phyloP scores from a whole-genome alignment of 92 coral and sea anemone genomes.

The Paramuricea clavata region DNA sequence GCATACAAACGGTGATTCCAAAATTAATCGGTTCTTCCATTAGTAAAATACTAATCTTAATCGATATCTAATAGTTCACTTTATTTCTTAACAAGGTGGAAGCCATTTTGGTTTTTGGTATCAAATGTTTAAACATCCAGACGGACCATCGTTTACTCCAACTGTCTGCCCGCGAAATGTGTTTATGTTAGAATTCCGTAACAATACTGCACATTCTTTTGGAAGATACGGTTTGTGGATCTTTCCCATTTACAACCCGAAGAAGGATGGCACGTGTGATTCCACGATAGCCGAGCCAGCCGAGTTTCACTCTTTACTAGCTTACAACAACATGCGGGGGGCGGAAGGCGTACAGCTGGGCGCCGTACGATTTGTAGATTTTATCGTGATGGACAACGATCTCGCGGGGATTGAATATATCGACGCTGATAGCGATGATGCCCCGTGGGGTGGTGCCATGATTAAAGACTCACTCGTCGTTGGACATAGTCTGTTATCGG shows the following conservation, averaged over 20 bases:
- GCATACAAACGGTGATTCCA: no score
- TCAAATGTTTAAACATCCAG: slow-evolving; percentile 87
- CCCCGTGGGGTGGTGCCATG: slow-evolving; percentile 87
- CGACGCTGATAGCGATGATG: slow-evolving; percentile 47
- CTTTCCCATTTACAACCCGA: slow-evolving; percentile 83
- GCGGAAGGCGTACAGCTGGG: slow-evolving; percentile 82
- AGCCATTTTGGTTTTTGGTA: slow-evolving; percentile 95
- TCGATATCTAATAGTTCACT: not conserved
- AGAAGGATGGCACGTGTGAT: slow-evolving; percentile 57
- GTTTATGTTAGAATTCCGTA: slow-evolving; percentile 84
- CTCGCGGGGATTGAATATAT: slow-evolving; percentile 89
- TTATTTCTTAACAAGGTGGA: slow-evolving; percentile 72
- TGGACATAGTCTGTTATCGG: slow-evolving; percentile 70
- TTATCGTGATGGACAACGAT: slow-evolving; percentile 78
- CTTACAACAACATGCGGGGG: slow-evolving; percentile 92
- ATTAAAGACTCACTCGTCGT: slow-evolving; percentile 82
- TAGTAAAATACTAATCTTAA: no score
- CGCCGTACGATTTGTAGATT: slow-evolving; percentile 82
- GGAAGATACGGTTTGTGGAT: slow-evolving; percentile 96
- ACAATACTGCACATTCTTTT: slow-evolving; percentile 93
- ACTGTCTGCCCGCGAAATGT: slow-evolving; percentile 84
- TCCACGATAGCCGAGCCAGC: slow-evolving; percentile 75
- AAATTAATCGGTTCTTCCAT: no score
- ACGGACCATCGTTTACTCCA: slow-evolving; percentile 90
- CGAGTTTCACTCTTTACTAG: slow-evolving; percentile 74